Percentiles rank a stretch among this genome's conserved stretches.
These are phyloP conservation scores for Rutilus rutilus DNA, from an alignment of 2,113 vertebrate genomes.

Conservation along the genomic window DNA sequence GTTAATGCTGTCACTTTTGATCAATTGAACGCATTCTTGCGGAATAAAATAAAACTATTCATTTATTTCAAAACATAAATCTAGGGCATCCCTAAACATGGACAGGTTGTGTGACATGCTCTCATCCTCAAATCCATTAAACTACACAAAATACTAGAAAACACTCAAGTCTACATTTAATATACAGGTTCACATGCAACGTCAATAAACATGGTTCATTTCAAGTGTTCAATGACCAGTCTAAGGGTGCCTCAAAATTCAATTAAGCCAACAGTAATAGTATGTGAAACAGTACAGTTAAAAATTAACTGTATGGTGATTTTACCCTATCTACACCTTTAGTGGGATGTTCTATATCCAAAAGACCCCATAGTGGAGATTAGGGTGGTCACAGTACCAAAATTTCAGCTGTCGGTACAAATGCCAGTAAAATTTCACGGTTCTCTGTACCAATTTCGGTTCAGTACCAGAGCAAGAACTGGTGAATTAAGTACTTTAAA, in stretches of 20 bases:
- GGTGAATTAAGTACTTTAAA: too few species aligned
- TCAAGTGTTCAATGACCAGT: background rate
- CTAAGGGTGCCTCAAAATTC: background rate
- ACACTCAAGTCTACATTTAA: background rate
- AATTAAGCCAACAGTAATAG: conserved; percentile 17
- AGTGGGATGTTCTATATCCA: background rate
- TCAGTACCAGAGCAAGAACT: too few species aligned
- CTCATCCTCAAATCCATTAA: background rate
- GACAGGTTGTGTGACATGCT: background rate
- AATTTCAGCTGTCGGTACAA: too few species aligned
- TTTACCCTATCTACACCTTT: background rate
- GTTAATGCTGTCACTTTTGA: too few species aligned
- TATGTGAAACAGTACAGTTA: background rate
- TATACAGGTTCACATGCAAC: background rate
- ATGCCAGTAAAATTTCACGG: too few species aligned
- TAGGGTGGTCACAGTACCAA: background rate
- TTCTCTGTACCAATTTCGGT: too few species aligned
- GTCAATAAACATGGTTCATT: background rate
- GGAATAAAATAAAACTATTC: too few species aligned
- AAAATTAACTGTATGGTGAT: too few species aligned
- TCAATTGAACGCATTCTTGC: too few species aligned
- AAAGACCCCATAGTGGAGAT: background rate
- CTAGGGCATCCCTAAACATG: background rate
- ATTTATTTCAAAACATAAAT: too few species aligned
- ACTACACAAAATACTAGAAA: background rate